Base-by-base conservation (phyloP, 2,888 invertebrate genomes). In the Ctenicera cuprea region DNA sequence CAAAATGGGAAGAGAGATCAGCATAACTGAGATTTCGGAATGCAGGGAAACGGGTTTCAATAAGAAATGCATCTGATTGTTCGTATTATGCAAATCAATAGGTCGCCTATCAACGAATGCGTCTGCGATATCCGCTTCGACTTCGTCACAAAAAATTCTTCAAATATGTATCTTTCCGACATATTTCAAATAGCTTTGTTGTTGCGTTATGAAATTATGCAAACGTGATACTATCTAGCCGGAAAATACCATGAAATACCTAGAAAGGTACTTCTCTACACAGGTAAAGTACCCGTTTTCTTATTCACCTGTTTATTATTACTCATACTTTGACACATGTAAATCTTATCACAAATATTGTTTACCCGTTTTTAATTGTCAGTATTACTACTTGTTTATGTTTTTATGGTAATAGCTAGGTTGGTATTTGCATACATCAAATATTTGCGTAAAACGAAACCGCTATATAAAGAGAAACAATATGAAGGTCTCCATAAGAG, bases 11-110 rank as follows among this genome's bases (percentile, higher is more conserved):
- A 78, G 61, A 78, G 50, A 77, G 76, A 79, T 76, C 76, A 71
- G 76, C 77, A 77, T 77, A 76, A 77, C 75, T 76, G 75, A 76
- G 77, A 78, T 78, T 81, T 80, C 73, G 80, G 81, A 81, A 82
- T 82, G 81, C 79, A 71, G 79, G 76, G 75, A 78, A 82, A 82
- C 80, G 73, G 75, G 80, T 82, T 81, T 76, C 78, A 74, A 78
- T 80, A 81, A 79, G 78, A 80, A 80, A 82, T 81, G 80, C 76
- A 82, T 80, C 82, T 79, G 82, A 82, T 82, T 80, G 79, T 80
- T 80, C 78, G 80, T 79, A 82, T 80, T 80, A 82, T 82, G 80
- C 78, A 82, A 82, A 82, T 82, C 78, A 79, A 69, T 69, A 57
- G 50, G 62, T 64, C 63, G 48, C 57, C 63, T 72, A 67, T 67